Evolutionary conservation across 1,140 invertebrate species (phyloP).

Genomic region (Lethrus apterus): DNA sequence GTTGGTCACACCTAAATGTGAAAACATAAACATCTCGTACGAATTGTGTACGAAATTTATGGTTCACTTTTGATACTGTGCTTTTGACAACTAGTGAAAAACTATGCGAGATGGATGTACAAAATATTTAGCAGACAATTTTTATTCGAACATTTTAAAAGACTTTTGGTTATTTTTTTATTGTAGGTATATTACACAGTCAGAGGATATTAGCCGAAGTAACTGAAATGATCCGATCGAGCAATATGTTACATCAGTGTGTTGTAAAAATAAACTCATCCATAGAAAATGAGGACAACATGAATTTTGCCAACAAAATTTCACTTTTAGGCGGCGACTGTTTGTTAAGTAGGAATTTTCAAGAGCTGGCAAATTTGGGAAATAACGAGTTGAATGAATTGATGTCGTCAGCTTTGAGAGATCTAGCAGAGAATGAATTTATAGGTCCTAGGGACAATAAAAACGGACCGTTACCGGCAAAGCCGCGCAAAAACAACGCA

Average conservation of each 20-base stretch:
- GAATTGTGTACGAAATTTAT: no score
- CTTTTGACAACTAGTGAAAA: no score
- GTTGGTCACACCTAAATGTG: no score
- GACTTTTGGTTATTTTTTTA: not conserved
- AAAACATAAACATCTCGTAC: no score
- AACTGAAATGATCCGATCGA: conserved; percentile 95
- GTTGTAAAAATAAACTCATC: conserved; percentile 30
- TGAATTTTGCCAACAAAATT: conserved; percentile 92
- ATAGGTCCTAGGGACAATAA: conserved; percentile 65
- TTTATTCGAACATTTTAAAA: no score
- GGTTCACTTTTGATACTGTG: no score
- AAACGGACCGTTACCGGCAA: conserved; percentile 69
- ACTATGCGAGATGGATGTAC: no score
- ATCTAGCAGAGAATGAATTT: conserved; percentile 84
- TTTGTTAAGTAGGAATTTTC: conserved; percentile 65
- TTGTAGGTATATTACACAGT: conserved; percentile 52
- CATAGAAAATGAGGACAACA: conserved; percentile 52
- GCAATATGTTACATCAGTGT: conserved; percentile 88
- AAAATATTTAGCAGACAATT: no score
- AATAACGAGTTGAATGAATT: conserved; percentile 77
- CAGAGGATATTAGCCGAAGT: conserved; percentile 88
- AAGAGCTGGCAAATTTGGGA: conserved; percentile 70
- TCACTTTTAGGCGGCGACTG: conserved; percentile 72
- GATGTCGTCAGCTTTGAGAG: conserved; percentile 76
- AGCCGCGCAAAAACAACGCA: conserved; percentile 39